phyloP scores from a whole-genome alignment of 2,888 invertebrate genomes.

The Eilema depressum region DNA sequence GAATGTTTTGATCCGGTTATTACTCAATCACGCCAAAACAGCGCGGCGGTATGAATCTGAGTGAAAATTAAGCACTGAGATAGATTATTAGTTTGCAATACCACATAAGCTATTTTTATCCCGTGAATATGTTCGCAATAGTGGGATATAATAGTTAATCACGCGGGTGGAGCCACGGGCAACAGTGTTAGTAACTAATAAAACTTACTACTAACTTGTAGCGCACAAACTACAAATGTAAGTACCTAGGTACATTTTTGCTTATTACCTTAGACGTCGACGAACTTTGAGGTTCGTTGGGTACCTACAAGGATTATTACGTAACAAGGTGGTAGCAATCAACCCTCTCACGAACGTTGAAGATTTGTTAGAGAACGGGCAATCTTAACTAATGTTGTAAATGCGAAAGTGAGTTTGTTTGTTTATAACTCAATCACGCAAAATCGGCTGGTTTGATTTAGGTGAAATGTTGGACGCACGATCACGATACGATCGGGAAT shows the following conservation, averaged over 20 bases:
- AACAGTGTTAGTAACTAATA: not conserved
- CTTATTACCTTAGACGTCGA: not conserved
- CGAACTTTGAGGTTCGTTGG: not conserved
- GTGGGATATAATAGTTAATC: too few species aligned
- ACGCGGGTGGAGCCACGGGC: not conserved
- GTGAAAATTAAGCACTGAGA: too few species aligned
- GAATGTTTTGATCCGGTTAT: too few species aligned
- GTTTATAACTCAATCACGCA: not conserved
- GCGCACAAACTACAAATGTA: not conserved
- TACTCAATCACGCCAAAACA: too few species aligned
- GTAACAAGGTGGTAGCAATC: constrained; percentile 1
- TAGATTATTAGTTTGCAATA: too few species aligned
- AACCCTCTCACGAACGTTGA: not conserved
- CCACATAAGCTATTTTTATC: too few species aligned
- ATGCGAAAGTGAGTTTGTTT: not conserved
- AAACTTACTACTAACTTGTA: not conserved
- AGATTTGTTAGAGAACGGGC: not conserved
- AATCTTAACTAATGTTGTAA: not conserved
- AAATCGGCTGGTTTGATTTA: not conserved
- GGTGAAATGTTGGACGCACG: not conserved
- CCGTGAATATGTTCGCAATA: too few species aligned
- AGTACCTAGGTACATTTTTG: not conserved
- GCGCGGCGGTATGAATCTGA: too few species aligned
- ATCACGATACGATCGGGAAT: not conserved
- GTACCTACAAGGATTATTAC: not conserved